These are phyloP conservation scores for Phenganax marumi DNA, from an alignment of 92 coral and sea anemone species.

Conservation along the genomic window DNA sequence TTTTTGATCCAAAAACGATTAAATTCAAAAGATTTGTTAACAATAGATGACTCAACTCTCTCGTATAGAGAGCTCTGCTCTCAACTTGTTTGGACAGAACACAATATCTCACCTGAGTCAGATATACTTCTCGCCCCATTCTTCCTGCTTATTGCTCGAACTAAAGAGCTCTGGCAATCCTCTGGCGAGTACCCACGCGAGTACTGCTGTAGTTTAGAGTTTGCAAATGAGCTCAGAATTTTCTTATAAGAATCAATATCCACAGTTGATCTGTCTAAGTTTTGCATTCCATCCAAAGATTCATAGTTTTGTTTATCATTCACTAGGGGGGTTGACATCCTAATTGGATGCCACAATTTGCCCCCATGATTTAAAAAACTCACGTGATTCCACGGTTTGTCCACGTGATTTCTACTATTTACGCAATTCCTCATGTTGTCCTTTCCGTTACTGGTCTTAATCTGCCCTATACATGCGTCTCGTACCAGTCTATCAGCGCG, in stretches of 20 bases:
- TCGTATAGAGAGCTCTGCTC: too few relatives aligned
- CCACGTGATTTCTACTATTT: not conserved
- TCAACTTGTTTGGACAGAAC: not conserved
- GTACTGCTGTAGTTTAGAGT: constrained; percentile 19
- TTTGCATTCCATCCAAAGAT: not conserved
- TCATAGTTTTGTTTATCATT: not conserved
- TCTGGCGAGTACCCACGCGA: not conserved
- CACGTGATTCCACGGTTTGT: not conserved
- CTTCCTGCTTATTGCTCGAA: constrained; percentile 4
- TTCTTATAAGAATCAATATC: constrained; percentile 35
- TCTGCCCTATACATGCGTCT: constrained; percentile 25
- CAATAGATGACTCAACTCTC: too few relatives aligned
- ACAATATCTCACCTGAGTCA: constrained; percentile 5
- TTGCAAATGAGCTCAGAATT: constrained; percentile 37
- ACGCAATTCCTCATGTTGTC: not conserved
- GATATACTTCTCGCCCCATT: constrained; percentile 9
- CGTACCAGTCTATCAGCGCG: constrained; percentile 40
- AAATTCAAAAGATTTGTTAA: too few relatives aligned
- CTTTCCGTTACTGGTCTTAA: not conserved
- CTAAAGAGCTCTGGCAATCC: not conserved
- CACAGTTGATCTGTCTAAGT: not conserved
- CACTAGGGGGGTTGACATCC: constrained; percentile 37
- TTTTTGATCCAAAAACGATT: too few relatives aligned
- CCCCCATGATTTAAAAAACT: not conserved
- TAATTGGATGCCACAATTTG: constrained; percentile 29